A percentile compares a stretch with the other conserved stretches of the same genome.
These are phyloP conservation scores for Halocynthia roretzi DNA, from an alignment of 23 tunicate species.

Conservation along the genomic window DNA sequence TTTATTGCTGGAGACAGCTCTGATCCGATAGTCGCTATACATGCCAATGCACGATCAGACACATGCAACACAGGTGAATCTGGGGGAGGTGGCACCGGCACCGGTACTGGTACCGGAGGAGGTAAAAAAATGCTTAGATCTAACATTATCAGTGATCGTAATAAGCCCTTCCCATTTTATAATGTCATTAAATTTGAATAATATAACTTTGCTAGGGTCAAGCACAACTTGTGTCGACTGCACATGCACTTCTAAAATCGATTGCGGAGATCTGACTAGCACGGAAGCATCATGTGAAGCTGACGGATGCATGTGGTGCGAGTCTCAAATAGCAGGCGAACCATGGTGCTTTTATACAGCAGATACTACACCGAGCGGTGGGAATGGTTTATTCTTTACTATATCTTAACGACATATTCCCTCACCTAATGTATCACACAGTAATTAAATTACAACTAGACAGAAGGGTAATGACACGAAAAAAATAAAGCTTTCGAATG, in stretches of 20 bases:
- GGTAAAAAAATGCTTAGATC: neutral
- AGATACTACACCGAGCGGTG: neutral
- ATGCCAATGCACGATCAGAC: conserved; percentile 65
- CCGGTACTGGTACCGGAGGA: conserved; percentile 8
- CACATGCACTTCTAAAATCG: conserved; percentile 37
- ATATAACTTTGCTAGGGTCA: neutral
- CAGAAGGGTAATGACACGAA: no score
- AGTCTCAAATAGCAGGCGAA: no score
- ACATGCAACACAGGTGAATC: conserved; percentile 8
- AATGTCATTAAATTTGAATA: no score
- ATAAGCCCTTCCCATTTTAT: no score
- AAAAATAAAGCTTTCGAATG: no score
- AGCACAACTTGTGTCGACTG: neutral
- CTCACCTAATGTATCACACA: no score
- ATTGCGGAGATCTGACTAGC: conserved; percentile 55
- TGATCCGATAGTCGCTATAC: conserved; percentile 70
- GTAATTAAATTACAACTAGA: no score
- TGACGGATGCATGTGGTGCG: conserved; percentile 18
- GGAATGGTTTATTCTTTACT: no score
- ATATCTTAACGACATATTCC: no score
- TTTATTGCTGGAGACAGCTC: conserved; percentile 12
- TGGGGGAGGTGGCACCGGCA: conserved; percentile 17
- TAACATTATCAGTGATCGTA: no score
- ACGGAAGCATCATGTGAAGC: conserved; percentile 22
- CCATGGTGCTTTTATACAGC: neutral